phyloP scores from a whole-genome alignment of 1,140 invertebrate species.

The Calephelis virginiensis region DNA sequence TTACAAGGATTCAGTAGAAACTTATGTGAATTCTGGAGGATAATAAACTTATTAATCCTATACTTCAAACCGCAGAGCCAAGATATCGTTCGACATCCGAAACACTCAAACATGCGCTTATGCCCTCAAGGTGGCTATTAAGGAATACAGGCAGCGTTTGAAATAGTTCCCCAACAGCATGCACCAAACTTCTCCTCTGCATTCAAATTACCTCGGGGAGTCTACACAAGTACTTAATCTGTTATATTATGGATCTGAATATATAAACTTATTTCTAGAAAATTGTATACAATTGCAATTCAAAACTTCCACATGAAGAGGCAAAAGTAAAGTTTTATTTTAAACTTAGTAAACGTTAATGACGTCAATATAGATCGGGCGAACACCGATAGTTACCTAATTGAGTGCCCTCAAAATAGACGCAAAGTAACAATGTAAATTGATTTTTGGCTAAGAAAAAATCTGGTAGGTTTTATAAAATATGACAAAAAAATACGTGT shows the following conservation, averaged over 20 bases:
- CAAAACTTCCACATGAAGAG: background rate
- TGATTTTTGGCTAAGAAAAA: no score
- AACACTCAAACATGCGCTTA: slow-evolving; percentile 37
- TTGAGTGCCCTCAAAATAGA: no score
- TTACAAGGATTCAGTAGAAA: background rate
- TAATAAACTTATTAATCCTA: slow-evolving; percentile 10
- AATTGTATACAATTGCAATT: slow-evolving; percentile 27
- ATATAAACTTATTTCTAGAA: background rate
- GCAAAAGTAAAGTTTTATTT: no score
- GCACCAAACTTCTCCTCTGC: slow-evolving; percentile 59
- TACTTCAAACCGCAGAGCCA: slow-evolving; percentile 21
- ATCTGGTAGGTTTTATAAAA: no score
- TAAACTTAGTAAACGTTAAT: no score
- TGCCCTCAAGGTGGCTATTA: slow-evolving; percentile 55
- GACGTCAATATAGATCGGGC: background rate
- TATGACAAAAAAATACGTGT: no score
- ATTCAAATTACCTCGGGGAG: slow-evolving; percentile 58
- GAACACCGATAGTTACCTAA: no score
- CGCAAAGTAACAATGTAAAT: no score
- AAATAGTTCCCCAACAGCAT: slow-evolving; percentile 48
- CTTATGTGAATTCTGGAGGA: background rate
- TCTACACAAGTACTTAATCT: slow-evolving; percentile 28
- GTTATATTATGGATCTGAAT: slow-evolving; percentile 13
- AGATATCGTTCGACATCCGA: slow-evolving; percentile 37
- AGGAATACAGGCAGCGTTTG: slow-evolving; percentile 42